Conservation (phyloP, 2,797 vertebrate species). For the Macropus fuliginosus region DNA sequence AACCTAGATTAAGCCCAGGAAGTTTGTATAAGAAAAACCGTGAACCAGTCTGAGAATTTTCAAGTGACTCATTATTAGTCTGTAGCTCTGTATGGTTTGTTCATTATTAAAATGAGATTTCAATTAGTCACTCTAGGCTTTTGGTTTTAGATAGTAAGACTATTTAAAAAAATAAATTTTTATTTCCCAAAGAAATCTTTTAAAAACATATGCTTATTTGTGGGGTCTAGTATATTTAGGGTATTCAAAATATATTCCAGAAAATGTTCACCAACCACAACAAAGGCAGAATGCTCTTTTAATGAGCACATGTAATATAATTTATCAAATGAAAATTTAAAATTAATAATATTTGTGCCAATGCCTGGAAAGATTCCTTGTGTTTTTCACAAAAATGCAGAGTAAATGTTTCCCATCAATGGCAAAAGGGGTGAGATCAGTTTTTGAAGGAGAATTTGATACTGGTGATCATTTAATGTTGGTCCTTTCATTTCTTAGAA, state of each 20-base stretch:
- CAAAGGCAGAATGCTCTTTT: constrained; percentile 23
- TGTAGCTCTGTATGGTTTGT: not conserved
- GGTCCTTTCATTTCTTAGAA: constrained; percentile 60
- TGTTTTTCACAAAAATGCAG: constrained; percentile 37
- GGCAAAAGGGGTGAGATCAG: not conserved
- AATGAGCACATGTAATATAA: constrained; percentile 39
- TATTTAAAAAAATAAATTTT: constrained; percentile 44
- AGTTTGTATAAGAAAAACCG: constrained; percentile 19
- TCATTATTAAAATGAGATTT: constrained; percentile 47
- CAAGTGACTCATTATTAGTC: constrained; percentile 45
- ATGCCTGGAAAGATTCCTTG: constrained; percentile 22
- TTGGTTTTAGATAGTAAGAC: constrained; percentile 62
- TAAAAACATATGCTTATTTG: constrained; percentile 64
- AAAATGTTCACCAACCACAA: not conserved
- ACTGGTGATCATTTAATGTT: constrained; percentile 31
- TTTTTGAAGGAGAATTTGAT: constrained; percentile 59
- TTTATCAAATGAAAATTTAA: constrained; percentile 43
- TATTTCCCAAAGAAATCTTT: constrained; percentile 40
- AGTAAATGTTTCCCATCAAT: constrained; percentile 28
- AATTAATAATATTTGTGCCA: constrained; percentile 59
- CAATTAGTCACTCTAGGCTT: constrained; percentile 34
- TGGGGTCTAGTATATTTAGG: constrained; percentile 12
- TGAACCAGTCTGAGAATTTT: constrained; percentile 44
- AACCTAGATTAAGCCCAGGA: not conserved
- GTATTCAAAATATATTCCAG: not conserved